These are phyloP conservation scores for Ctena decussata DNA, from an alignment of 2,888 invertebrate species.

Conservation along the genomic window DNA sequence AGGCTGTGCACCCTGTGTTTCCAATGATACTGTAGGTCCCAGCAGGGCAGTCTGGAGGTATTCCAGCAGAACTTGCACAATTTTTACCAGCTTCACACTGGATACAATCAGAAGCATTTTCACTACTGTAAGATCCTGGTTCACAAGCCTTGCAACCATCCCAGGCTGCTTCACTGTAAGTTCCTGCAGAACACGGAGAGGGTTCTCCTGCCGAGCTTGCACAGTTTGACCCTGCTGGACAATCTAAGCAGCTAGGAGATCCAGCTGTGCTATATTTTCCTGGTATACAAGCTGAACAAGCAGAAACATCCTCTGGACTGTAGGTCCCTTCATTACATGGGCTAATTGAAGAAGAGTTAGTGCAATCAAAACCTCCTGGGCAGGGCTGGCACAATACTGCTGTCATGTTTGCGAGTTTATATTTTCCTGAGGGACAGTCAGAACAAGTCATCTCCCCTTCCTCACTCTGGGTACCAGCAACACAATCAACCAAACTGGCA, in stretches of 20 bases:
- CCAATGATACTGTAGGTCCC: slow-evolving; percentile 64
- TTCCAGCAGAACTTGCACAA: slow-evolving; percentile 20
- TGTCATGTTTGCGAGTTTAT: not conserved
- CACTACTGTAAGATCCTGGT: slow-evolving; percentile 35
- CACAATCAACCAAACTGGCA: not conserved
- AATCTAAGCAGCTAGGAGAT: slow-evolving; percentile 72
- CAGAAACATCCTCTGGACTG: slow-evolving; percentile 37
- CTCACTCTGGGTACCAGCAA: not conserved
- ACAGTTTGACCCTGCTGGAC: slow-evolving; percentile 72
- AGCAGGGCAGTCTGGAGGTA: slow-evolving; percentile 26
- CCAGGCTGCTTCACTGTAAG: slow-evolving; percentile 60
- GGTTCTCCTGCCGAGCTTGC: slow-evolving; percentile 13
- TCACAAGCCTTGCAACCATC: slow-evolving; percentile 62
- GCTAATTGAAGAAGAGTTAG: not conserved
- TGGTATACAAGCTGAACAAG: slow-evolving; percentile 18
- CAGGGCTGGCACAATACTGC: not conserved
- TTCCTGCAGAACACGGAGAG: slow-evolving; percentile 56
- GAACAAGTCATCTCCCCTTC: not conserved
- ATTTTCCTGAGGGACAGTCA: not conserved
- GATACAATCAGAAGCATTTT: slow-evolving; percentile 42
- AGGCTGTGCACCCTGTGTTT: slow-evolving; percentile 28
- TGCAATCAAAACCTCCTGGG: slow-evolving; percentile 51
- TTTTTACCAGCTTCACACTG: slow-evolving; percentile 41
- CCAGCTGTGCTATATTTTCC: slow-evolving; percentile 68
- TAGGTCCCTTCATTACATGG: slow-evolving; percentile 47